Percentiles rank a stretch among this genome's conserved stretches.
These are phyloP conservation scores for Heterohyrax brucei DNA, from an alignment of 2,797 vertebrate species.

Conservation along the genomic window DNA sequence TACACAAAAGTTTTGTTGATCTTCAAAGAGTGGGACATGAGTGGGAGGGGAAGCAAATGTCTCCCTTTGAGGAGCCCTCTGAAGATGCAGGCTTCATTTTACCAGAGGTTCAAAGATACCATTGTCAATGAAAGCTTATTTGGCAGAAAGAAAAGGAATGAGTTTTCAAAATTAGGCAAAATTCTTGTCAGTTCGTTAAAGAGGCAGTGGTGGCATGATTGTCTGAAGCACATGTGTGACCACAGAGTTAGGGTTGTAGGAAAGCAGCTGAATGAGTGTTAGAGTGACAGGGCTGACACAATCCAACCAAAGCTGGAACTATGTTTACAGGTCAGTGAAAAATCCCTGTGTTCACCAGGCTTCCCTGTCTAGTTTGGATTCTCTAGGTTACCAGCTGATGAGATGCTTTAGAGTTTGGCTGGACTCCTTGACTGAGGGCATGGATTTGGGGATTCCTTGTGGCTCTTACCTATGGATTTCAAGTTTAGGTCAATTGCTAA, in stretches of 20 bases:
- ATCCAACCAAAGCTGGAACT: neutral
- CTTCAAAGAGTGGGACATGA: neutral
- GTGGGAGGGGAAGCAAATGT: neutral
- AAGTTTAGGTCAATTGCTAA: neutral
- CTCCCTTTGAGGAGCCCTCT: conserved; percentile 60
- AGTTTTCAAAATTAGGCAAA: neutral
- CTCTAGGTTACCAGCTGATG: neutral
- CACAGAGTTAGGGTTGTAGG: conserved; percentile 5
- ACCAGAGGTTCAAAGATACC: conserved; percentile 5
- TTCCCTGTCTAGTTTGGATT: neutral
- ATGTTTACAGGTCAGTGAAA: conserved; percentile 25
- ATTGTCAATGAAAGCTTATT: conserved; percentile 13
- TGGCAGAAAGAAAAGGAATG: conserved; percentile 66
- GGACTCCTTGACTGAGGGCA: neutral
- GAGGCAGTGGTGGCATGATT: conserved; percentile 54
- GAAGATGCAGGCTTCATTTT: neutral
- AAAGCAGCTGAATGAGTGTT: conserved; percentile 70
- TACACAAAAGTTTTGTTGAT: conserved; percentile 48
- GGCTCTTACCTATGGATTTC: neutral
- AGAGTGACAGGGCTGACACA: conserved; percentile 23
- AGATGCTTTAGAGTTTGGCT: neutral
- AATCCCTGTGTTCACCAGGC: neutral
- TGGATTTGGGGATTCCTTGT: neutral
- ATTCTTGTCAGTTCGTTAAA: conserved; percentile 13
- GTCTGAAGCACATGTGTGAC: conserved; percentile 39